These are phyloP conservation scores for Lacanobia wlatinum DNA, from an alignment of 2,888 invertebrate genomes.

Conservation along the genomic window DNA sequence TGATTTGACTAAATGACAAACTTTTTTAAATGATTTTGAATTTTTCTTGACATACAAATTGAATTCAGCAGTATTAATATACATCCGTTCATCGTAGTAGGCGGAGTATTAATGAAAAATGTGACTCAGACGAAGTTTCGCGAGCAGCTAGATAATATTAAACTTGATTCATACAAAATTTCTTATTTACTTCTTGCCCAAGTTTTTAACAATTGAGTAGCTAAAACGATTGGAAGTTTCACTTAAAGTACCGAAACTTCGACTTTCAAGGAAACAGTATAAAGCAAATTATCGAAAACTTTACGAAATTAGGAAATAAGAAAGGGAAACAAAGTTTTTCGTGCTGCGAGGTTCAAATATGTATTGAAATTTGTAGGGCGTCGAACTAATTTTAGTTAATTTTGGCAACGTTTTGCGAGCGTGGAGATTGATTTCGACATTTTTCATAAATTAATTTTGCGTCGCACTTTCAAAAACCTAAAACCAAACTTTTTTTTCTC, in stretches of 20 bases:
- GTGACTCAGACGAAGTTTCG: too few relatives aligned
- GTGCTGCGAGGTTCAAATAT: conserved; percentile 1
- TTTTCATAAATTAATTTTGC: neutral
- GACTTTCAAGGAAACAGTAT: conserved; percentile 10
- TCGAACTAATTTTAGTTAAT: neutral
- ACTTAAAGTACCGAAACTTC: conserved; percentile 12
- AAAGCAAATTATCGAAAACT: conserved; percentile 41
- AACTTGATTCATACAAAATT: neutral
- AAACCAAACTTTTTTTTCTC: too few relatives aligned
- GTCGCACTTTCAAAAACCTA: too few relatives aligned
- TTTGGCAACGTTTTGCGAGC: neutral
- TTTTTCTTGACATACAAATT: too few relatives aligned
- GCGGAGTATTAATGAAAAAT: too few relatives aligned
- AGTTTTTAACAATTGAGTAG: conserved; percentile 34
- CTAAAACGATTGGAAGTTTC: conserved; percentile 17
- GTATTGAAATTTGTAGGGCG: conserved; percentile 24
- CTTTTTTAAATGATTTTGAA: too few relatives aligned
- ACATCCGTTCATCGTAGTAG: too few relatives aligned
- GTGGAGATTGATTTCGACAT: neutral
- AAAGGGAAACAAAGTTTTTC: conserved; percentile 24
- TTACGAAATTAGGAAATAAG: conserved; percentile 25
- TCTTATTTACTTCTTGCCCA: conserved; percentile 4
- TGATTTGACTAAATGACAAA: too few relatives aligned
- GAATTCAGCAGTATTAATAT: too few relatives aligned
- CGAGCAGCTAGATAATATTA: neutral